These are phyloP conservation scores for Corynorhinus townsendii DNA, from an alignment of 2,113 vertebrate genomes.

Conservation along the genomic window DNA sequence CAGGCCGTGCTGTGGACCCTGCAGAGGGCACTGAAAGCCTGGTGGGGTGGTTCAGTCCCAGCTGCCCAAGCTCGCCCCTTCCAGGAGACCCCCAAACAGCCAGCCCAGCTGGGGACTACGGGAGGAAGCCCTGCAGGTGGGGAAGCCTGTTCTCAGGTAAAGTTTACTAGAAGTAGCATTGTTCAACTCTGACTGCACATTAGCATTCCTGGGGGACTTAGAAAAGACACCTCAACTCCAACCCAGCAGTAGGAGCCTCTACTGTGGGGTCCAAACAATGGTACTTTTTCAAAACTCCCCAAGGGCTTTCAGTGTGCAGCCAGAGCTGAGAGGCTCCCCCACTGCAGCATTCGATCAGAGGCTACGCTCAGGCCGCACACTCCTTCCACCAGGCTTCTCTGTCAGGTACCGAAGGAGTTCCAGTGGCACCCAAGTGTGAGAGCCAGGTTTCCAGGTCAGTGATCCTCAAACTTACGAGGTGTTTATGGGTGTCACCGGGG, in stretches of 20 bases:
- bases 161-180: neutral
- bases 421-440: neutral
- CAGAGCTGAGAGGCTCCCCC: neutral
- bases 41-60: neutral
- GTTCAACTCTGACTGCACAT: neutral
- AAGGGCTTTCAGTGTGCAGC: neutral
- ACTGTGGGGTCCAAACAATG: neutral
- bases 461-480: neutral
- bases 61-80: neutral
- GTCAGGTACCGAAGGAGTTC: neutral
- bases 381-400: neutral
- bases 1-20: fast-evolving
- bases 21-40: neutral
- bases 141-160: neutral
- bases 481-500: neutral
- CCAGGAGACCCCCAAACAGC: neutral
- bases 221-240: neutral
- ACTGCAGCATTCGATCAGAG: neutral
- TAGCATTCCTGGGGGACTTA: neutral
- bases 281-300: neutral
- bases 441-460: neutral
- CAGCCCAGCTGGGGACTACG: neutral
- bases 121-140: neutral
- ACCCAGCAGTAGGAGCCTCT: neutral
- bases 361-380: too few relatives aligned